These are phyloP conservation scores for Notodromas monacha DNA, from an alignment of 2,888 invertebrate species.

Conservation along the genomic window DNA sequence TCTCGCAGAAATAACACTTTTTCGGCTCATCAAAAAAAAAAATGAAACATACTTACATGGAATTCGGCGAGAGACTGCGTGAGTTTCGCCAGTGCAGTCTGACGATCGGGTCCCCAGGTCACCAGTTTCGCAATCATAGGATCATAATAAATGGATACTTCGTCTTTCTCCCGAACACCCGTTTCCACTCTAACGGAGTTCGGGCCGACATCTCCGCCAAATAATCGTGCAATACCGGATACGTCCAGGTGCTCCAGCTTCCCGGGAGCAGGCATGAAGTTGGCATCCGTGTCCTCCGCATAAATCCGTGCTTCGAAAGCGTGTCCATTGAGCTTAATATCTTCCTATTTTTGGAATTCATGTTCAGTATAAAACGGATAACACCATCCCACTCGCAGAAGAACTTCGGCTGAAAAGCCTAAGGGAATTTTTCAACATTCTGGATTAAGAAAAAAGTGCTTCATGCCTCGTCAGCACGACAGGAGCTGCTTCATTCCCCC, in stretches of 20 bases:
- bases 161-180: constrained; percentile 53
- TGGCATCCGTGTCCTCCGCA: constrained; percentile 37
- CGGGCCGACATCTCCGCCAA: too few species aligned
- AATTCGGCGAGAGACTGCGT: constrained; percentile 40
- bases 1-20: background rate
- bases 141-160: constrained; percentile 91
- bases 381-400: too few species aligned
- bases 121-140: constrained; percentile 98
- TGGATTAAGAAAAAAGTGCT: too few species aligned
- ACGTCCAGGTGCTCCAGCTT: constrained; percentile 29
- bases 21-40: background rate
- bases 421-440: too few species aligned
- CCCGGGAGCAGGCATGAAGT: constrained; percentile 82
- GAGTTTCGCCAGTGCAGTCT: constrained; percentile 43
- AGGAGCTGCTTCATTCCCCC: too few species aligned
- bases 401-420: too few species aligned
- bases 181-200: constrained; percentile 6
- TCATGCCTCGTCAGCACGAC: too few species aligned
- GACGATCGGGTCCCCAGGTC: constrained; percentile 61
- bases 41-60: constrained; percentile 27
- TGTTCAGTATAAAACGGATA: too few species aligned
- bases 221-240: too few species aligned
- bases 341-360: too few species aligned
- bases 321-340: constrained; percentile 45
- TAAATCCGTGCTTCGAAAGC: constrained; percentile 88